Evolutionary conservation across 2,113 vertebrate genomes (phyloP).

Genomic region (Rhineura floridana): DNA sequence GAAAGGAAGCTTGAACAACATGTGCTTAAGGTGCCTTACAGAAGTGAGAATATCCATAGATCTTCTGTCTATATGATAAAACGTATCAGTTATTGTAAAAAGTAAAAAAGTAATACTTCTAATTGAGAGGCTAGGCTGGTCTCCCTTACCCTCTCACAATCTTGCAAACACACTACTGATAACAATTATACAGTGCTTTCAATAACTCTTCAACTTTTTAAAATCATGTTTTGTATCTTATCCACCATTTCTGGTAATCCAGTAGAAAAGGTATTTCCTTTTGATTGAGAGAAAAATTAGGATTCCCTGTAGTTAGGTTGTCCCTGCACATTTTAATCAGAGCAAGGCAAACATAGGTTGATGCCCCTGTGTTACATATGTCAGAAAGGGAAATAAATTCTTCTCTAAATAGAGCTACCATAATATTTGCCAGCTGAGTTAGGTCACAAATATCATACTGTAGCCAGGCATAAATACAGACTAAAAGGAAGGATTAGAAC

Average conservation of each 20-base stretch:
- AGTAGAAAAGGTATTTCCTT: not conserved
- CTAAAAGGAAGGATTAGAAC: not conserved
- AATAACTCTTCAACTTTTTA: no score
- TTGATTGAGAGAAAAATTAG: not conserved
- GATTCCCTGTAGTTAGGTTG: not conserved
- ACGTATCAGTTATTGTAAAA: not conserved
- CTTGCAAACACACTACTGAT: no score
- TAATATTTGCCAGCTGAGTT: not conserved
- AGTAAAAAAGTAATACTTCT: not conserved
- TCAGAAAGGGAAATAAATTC: not conserved
- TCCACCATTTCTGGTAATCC: not conserved
- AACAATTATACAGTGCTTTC: not conserved
- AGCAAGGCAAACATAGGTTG: not conserved
- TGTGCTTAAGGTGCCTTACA: not conserved
- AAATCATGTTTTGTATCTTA: not conserved
- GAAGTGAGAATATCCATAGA: not conserved
- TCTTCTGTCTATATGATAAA: not conserved
- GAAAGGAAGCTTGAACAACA: not conserved
- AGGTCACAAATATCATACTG: not conserved
- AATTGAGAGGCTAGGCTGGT: not conserved
- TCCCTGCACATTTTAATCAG: not conserved
- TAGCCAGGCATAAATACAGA: not conserved
- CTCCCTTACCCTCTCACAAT: not conserved
- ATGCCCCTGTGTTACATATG: not conserved
- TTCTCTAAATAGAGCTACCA: not conserved